These are phyloP conservation scores for Malthinus seriepunctatus DNA, from an alignment of 2,888 invertebrate species.

Conservation along the genomic window DNA sequence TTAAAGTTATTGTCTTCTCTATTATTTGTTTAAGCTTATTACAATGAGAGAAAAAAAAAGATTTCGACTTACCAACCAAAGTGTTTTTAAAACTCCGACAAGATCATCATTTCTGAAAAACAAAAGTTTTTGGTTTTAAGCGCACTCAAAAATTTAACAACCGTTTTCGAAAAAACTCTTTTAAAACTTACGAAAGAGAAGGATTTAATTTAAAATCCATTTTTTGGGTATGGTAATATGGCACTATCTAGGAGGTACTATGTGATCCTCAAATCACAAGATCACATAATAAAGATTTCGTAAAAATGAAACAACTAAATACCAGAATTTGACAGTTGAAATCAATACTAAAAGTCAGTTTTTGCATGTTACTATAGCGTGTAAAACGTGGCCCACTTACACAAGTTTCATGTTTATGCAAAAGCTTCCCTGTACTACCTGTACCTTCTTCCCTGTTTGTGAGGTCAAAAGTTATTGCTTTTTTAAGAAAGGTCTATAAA, in stretches of 20 bases:
- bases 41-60: too few relatives aligned
- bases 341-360: conserved; percentile 36
- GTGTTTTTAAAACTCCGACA: conserved; percentile 29
- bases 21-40: too few relatives aligned
- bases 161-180: conserved; percentile 3
- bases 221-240: not conserved
- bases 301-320: conserved; percentile 8
- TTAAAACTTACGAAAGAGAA: conserved; percentile 15
- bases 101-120: conserved; percentile 26
- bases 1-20: too few relatives aligned
- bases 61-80: conserved; percentile 27
- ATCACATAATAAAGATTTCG: conserved; percentile 13
- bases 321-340: conserved; percentile 33
- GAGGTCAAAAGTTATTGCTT: not conserved
- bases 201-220: conserved; percentile 17
- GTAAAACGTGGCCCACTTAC: conserved; percentile 29
- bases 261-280: too few relatives aligned
- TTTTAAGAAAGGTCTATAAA: too few relatives aligned
- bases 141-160: not conserved
- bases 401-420: conserved; percentile 25
- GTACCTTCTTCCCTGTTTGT: conserved; percentile 16
- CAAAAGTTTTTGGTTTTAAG: not conserved
- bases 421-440: conserved; percentile 14
- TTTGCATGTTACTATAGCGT: conserved; percentile 31
- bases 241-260: too few relatives aligned